A percentile compares a stretch with the other conserved stretches of the same genome.
Conservation (phyloP, 2,113 vertebrate species). For the Ageneiosus marmoratus region DNA sequence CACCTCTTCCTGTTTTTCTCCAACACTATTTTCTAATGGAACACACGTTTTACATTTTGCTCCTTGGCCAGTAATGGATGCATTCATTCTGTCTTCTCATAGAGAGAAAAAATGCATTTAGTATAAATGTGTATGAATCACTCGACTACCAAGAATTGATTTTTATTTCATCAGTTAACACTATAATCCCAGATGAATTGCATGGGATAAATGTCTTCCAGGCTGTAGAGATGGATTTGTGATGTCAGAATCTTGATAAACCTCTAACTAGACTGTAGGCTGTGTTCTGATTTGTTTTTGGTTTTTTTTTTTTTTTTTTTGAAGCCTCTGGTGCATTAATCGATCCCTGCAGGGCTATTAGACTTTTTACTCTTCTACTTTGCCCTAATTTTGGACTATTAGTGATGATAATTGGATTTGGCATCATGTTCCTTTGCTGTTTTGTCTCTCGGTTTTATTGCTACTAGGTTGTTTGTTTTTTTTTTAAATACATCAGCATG, state of each 20-base stretch:
- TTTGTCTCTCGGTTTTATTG: neutral
- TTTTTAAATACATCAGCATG: neutral
- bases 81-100: neutral
- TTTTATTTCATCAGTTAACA: neutral
- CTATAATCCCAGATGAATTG: neutral
- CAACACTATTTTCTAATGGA: neutral
- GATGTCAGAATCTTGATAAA: neutral
- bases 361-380: conserved; percentile 12
- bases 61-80: neutral
- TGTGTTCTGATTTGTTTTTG: neutral
- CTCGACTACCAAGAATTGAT: neutral
- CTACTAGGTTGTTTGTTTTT: neutral
- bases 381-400: conserved; percentile 20
- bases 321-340: conserved; percentile 16
- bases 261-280: neutral
- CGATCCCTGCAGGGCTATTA: conserved; percentile 20
- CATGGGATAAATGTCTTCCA: neutral
- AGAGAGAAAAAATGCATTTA: neutral
- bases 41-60: neutral
- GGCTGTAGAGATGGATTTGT: neutral
- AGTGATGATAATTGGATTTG: conserved; percentile 25
- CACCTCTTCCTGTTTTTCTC: neutral
- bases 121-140: neutral
- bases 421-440: neutral
- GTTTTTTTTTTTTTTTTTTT: neutral